A percentile compares a stretch with the other conserved stretches of the same genome.
Conservation (phyloP, 2,113 vertebrate genomes). For the Athene cunicularia region DNA sequence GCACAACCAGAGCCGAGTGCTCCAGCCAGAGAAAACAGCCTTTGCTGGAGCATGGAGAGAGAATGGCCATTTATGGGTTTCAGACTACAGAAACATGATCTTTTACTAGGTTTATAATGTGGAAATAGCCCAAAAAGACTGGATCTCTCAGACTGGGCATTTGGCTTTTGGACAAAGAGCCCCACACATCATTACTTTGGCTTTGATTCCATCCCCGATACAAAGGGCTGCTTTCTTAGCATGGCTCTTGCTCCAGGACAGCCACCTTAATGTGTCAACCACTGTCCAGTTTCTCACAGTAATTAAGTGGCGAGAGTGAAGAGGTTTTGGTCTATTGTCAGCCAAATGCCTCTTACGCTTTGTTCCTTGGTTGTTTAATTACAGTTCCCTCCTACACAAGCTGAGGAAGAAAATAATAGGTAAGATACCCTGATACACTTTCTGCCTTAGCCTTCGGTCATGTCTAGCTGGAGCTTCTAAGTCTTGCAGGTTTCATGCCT, state of each 20-base stretch:
- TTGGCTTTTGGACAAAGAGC: not conserved
- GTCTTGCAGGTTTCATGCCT: not conserved
- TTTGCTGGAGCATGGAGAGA: not conserved
- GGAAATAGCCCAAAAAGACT: not conserved
- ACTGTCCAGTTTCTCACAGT: not conserved
- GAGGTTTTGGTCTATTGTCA: not conserved
- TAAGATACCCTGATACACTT: not conserved
- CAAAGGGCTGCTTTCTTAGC: not conserved
- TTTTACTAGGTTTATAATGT: not conserved
- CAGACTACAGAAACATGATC: not conserved
- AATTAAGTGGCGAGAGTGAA: not conserved
- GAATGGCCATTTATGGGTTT: not conserved
- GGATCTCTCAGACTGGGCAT: not conserved
- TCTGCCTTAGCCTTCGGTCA: not conserved
- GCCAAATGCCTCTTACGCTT: not conserved
- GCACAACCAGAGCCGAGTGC: not conserved
- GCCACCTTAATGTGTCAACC: not conserved
- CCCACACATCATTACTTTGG: not conserved
- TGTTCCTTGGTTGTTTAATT: not conserved
- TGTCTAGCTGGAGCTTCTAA: not conserved
- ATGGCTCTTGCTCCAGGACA: not conserved
- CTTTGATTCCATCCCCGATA: not conserved
- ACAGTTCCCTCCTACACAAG: not conserved
- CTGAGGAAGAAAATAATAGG: not conserved
- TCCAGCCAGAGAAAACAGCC: constrained; percentile 6